phyloP scores from a whole-genome alignment of 2,888 invertebrate genomes.

The Drosophila borborema region DNA sequence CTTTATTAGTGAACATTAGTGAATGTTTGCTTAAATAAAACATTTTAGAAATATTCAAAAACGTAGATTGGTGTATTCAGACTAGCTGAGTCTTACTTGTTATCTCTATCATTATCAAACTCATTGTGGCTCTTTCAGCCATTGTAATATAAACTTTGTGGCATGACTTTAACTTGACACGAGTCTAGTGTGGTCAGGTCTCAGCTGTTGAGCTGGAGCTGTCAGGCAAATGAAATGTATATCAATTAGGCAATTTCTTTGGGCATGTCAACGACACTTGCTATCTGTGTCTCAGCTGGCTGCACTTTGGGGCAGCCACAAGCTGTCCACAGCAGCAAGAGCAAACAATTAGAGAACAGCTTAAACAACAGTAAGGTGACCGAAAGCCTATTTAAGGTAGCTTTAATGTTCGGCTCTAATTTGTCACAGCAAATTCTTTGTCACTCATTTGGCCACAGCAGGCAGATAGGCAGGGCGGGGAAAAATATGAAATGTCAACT shows the following conservation, averaged over 20 bases:
- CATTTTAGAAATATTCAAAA: no score
- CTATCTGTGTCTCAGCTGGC: slow-evolving; percentile 31
- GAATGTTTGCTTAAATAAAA: no score
- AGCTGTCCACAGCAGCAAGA: slow-evolving; percentile 50
- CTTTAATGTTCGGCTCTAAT: slow-evolving; percentile 34
- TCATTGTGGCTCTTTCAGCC: not conserved
- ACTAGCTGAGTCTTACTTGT: not conserved
- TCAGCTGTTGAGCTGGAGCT: slow-evolving; percentile 23
- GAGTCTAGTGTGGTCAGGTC: slow-evolving; percentile 39
- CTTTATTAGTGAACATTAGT: no score
- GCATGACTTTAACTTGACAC: slow-evolving; percentile 20
- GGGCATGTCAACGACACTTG: slow-evolving; percentile 54
- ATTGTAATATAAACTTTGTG: not conserved
- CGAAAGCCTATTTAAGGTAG: slow-evolving; percentile 28
- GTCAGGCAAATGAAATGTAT: slow-evolving; percentile 48
- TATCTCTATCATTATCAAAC: slow-evolving; percentile 20
- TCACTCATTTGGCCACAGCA: slow-evolving; percentile 27
- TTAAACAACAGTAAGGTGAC: slow-evolving; percentile 11
- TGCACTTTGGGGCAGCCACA: slow-evolving; percentile 49
- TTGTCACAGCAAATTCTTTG: slow-evolving; percentile 43
- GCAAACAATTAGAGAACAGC: slow-evolving; percentile 52
- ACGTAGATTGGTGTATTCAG: not conserved
- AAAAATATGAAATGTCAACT: slow-evolving; percentile 66
- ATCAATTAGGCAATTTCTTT: slow-evolving; percentile 52
- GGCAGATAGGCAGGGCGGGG: slow-evolving; percentile 7